A percentile compares a stretch with the other conserved stretches of the same genome.
Evolutionary conservation across 1,140 invertebrate species (phyloP).

Genomic region (Zaprionus inermis): DNA sequence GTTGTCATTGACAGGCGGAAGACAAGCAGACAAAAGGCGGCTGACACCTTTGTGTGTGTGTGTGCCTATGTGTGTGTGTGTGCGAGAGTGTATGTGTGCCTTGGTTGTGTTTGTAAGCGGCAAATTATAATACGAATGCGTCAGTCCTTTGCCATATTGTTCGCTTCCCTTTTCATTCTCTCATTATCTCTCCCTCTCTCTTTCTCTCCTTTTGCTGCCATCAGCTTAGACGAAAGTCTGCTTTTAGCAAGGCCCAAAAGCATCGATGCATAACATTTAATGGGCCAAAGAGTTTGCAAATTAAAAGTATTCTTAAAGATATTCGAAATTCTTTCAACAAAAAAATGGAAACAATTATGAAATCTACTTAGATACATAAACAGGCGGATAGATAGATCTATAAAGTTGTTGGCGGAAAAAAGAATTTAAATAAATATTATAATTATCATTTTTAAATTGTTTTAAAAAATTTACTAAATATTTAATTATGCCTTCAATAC

Average conservation of each 20-base stretch:
- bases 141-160: conserved; percentile 31
- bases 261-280: conserved; percentile 32
- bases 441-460: too few relatives aligned
- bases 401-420: background rate
- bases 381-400: background rate
- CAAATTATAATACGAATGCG: conserved; percentile 73
- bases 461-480: too few relatives aligned
- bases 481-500: background rate
- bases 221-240: conserved; percentile 15
- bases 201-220: background rate
- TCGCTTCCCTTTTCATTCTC: background rate
- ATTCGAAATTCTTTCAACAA: background rate
- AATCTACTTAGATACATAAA: background rate
- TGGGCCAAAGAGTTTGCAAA: conserved; percentile 24
- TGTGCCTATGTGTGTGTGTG: conserved; percentile 16
- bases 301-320: conserved; percentile 25
- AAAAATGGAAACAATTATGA: background rate
- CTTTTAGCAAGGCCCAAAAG: conserved; percentile 32
- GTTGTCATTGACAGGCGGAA: conserved; percentile 73
- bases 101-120: conserved; percentile 22
- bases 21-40: conserved; percentile 71
- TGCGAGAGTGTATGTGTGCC: conserved; percentile 27
- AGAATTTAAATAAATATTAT: background rate
- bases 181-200: too few relatives aligned
- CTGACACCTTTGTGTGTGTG: conserved; percentile 65